Evolutionary conservation across 2,888 invertebrate genomes (phyloP).

Genomic region (Amphiduros pacificus): DNA sequence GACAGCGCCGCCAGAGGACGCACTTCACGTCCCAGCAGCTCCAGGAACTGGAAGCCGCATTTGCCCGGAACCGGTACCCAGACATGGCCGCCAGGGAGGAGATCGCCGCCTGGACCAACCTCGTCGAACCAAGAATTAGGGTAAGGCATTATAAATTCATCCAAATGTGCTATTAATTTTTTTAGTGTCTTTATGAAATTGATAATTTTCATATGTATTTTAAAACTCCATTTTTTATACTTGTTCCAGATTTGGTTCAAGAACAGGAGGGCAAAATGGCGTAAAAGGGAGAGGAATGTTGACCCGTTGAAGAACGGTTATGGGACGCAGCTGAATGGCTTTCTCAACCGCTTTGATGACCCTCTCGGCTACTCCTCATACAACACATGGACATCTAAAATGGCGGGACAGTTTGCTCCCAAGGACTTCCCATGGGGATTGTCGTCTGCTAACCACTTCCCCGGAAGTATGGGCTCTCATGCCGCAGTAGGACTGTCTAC

Average conservation of each 20-base stretch:
- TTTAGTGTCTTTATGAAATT: no score
- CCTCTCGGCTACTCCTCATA: constrained; percentile 78
- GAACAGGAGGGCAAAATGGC: constrained; percentile 60
- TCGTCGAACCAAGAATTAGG: constrained; percentile 97
- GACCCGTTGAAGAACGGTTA: constrained; percentile 77
- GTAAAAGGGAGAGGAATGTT: constrained; percentile 59
- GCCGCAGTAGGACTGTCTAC: no score
- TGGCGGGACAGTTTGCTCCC: constrained; percentile 81
- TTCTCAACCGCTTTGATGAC: constrained; percentile 90
- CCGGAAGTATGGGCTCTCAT: constrained; percentile 53
- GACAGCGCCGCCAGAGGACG: constrained; percentile 86
- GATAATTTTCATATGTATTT: no score
- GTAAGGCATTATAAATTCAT: no score
- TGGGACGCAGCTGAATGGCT: constrained; percentile 84
- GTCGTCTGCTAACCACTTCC: constrained; percentile 72
- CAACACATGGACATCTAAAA: constrained; percentile 95
- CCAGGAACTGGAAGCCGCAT: constrained; percentile 90
- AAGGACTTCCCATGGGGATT: constrained; percentile 82
- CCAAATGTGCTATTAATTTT: no score
- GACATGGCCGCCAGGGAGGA: constrained; percentile 99
- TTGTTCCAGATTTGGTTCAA: constrained; percentile 58
- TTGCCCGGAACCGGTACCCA: constrained; percentile 95
- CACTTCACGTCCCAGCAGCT: constrained; percentile 99
- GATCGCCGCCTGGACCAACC: constrained; percentile 98
- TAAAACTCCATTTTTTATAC: no score